Evolutionary conservation across 2,113 vertebrate species (phyloP).

Genomic region (Syngnathus scovelli): DNA sequence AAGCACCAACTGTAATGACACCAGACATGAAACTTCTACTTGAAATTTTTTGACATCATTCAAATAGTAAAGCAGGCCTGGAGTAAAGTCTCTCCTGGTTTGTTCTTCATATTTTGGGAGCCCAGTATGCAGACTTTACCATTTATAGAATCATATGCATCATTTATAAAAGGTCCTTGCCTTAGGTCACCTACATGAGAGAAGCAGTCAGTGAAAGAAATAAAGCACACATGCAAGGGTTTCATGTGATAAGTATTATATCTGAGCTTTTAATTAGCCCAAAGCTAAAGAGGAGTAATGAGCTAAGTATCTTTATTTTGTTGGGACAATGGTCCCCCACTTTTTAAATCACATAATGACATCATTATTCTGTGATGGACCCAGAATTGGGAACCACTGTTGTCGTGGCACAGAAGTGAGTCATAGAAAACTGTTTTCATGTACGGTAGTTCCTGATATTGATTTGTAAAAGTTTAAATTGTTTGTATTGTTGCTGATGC

Average conservation of each 20-base stretch:
- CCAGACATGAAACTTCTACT: not conserved
- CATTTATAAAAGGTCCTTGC: no score
- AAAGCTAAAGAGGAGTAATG: not conserved
- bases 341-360: not conserved
- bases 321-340: not conserved
- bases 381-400: not conserved
- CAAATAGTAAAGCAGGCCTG: not conserved
- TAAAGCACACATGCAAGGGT: not conserved
- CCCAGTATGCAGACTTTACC: no score
- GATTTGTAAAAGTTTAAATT: not conserved
- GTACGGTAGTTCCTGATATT: not conserved
- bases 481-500: not conserved
- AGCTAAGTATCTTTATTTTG: not conserved
- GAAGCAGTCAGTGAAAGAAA: not conserved
- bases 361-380: not conserved
- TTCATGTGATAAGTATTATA: not conserved
- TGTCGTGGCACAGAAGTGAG: not conserved
- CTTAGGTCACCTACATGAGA: no score
- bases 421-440: not conserved
- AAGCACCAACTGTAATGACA: conserved; percentile 8
- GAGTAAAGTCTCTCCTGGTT: not conserved
- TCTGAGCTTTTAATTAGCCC: not conserved
- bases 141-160: no score
- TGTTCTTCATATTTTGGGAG: not conserved
- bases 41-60: not conserved